Base-by-base conservation (phyloP, 2,888 invertebrate species). In the Neoaliturus tenellus region DNA sequence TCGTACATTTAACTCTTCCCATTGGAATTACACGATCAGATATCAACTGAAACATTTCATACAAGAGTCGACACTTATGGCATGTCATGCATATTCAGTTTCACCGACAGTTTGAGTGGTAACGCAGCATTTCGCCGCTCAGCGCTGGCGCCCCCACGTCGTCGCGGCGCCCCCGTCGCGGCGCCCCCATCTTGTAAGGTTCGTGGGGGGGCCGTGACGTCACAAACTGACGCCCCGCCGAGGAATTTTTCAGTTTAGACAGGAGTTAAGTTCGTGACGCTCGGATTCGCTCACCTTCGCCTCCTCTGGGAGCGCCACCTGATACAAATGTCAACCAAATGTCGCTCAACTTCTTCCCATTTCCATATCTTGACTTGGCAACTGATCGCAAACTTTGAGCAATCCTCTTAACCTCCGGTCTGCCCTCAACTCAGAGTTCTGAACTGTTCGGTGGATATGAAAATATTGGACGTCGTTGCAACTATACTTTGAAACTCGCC, bases 281-380 rank as follows among this genome's bases (percentile, higher is more conserved):
- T n/a, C n/a, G n/a, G n/a, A n/a, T n/a, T n/a, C n/a, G 44, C 31
- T 67, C 81, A 75, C 75, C 75, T 69, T 69, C 39, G 69, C 35
- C 69, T 69, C 67, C 67, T 1, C 41, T 14, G 48, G 81, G 44
- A 81, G 44, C 44, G 35, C 17, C 80, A 80, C 58, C 81, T 41
- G 81, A 41, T 67, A 81, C 67, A 81, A 81, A 81, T 81, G 81
- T 81, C 81, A 81, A 41, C 41, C 81, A 81, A 81, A 81, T 81
- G 81, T 81, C 81, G 81, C 81, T 81, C 81, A 81, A 81, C 81
- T 81, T 81, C 67, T 39, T 67, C 67, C 81, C 67, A 80, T 58
- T 80, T 80, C 55, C 80, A 80, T 80, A 80, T 80, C 31, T 80
- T 80, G 58, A 78, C 78, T 41, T 25, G 23, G 73, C 44, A 73